Base-by-base conservation (phyloP, 2,113 vertebrate species). In the Corythaeola cristata region DNA sequence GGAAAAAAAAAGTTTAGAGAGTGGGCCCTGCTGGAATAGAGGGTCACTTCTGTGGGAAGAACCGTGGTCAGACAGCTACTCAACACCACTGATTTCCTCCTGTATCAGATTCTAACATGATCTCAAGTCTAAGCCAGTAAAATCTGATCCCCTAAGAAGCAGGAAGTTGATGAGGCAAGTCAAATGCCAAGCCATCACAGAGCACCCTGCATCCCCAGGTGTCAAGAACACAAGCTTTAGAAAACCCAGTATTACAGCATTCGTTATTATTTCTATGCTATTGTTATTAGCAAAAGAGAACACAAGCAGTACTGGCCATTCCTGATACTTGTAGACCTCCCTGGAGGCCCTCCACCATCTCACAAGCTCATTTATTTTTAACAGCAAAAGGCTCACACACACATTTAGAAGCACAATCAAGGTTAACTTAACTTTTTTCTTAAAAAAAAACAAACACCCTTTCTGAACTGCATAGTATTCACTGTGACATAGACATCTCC, bases 351-450 rank as follows among this genome's bases (percentile, higher is more conserved):
- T 73, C 77, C 32, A 39, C 81, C 91, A 94, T 82, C 80, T 93
- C 91, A 89, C 66, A 78, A 60, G 56, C 85, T 95, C 89, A 88
- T 97, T 96, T 94, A 89, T 82, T 94, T 94, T 97, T 94, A 93
- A 94, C 73, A 88, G 66, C 35, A 85, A 41, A 92, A 64, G 22
- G 62, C 35, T 89, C 44, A 82, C 33, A 20, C 27, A 78, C 67
- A 62, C 28, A 81, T 69, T 79, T 52, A 73, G 67, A 90, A 84
- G 58, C 45, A 60, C 8, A 80, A 50, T 32, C 58, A 77, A 86
- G 59, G n/a, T 62, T 90, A 81, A 85, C 39, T 85, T 62, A 32
- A 49, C 5, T 22, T 87, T 83, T 76, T 64, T n/a, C 35, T 35
- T 62, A 1, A 63, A 30, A 62, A 87, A 64, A 27, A 3, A 1